phyloP scores from a whole-genome alignment of 2,113 vertebrate genomes.

The Synodontis membranacea region DNA sequence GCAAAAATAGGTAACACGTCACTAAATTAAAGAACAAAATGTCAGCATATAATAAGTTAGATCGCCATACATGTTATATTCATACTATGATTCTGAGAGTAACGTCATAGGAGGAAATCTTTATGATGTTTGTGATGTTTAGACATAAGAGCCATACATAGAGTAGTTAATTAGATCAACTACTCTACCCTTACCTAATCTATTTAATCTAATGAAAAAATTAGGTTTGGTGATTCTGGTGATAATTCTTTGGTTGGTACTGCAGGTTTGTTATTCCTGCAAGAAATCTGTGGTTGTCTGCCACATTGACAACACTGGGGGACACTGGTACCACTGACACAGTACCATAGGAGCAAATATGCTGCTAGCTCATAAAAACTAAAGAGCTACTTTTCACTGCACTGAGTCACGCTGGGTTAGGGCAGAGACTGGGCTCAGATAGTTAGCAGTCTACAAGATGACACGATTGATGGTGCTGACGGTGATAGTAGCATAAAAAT shows the following conservation, averaged over 20 bases:
- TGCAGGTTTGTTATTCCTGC: not conserved
- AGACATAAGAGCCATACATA: not conserved
- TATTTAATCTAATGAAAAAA: no score
- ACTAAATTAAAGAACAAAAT: not conserved
- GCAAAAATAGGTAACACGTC: not conserved
- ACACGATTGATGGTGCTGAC: not conserved
- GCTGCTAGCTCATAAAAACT: not conserved
- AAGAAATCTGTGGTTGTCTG: not conserved
- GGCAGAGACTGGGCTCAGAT: not conserved
- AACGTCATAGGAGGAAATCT: not conserved
- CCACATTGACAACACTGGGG: not conserved
- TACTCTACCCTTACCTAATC: not conserved
- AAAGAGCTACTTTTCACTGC: not conserved
- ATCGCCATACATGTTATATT: not conserved
- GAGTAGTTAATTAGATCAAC: not conserved
- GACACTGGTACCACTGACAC: no score
- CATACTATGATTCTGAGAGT: not conserved
- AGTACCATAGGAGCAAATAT: not conserved
- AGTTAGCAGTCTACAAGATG: not conserved
- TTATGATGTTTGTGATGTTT: not conserved
- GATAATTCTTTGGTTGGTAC: not conserved
- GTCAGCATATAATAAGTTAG: not conserved
- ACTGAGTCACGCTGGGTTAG: not conserved
- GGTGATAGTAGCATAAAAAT: not conserved
- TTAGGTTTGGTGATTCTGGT: not conserved